Evolutionary conservation across 1,140 invertebrate species (phyloP).

Genomic region (Ceratoteleas bidentatus): DNA sequence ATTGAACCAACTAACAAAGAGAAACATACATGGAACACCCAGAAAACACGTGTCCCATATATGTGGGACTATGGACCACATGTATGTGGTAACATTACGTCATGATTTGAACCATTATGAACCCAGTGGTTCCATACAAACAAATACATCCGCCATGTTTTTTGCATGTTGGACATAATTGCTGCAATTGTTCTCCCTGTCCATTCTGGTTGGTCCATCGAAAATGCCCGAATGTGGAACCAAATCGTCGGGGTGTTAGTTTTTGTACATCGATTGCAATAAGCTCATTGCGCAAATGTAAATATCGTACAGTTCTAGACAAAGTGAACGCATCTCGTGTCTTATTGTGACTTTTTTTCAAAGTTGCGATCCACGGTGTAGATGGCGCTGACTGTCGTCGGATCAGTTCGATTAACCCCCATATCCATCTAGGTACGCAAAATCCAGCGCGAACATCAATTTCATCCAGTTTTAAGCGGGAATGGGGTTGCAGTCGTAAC

Average conservation of each 20-base stretch:
- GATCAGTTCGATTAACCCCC: constrained; percentile 39
- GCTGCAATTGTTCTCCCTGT: no score
- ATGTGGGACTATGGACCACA: no score
- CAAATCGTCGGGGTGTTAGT: constrained; percentile 13
- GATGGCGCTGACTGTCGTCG: constrained; percentile 19
- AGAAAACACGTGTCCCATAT: no score
- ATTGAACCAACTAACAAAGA: no score
- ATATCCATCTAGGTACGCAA: constrained; percentile 40
- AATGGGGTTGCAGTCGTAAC: background rate
- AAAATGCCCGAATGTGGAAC: background rate
- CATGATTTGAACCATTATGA: no score
- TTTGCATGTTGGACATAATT: no score
- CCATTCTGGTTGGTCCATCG: no score
- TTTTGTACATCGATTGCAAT: constrained; percentile 49
- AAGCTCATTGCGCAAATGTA: constrained; percentile 45
- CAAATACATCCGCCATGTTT: no score
- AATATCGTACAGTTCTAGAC: constrained; percentile 18
- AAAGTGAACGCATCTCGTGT: constrained; percentile 23
- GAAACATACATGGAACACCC: no score
- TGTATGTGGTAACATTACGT: no score
- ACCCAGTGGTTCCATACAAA: no score
- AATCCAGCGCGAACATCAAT: constrained; percentile 24
- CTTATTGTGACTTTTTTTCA: no score
- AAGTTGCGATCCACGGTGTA: background rate
- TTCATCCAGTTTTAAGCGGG: background rate